phyloP scores from a whole-genome alignment of 1,140 invertebrate species.

The Drosophila elegans region DNA sequence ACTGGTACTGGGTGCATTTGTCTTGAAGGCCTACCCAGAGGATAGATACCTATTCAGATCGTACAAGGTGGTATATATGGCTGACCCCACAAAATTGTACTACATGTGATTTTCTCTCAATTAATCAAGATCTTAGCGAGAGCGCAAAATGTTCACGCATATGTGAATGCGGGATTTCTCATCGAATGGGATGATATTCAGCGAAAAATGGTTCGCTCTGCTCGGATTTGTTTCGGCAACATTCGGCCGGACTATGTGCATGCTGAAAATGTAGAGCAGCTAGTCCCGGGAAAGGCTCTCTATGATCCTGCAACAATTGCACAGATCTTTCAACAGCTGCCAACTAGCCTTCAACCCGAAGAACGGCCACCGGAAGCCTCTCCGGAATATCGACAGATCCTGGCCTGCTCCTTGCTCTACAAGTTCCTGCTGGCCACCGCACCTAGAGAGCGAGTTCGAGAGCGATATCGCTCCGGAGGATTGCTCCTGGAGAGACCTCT shows the following conservation, averaged over 20 bases:
- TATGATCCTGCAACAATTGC: constrained; percentile 66
- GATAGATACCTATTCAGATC: constrained; percentile 63
- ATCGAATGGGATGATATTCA: constrained; percentile 71
- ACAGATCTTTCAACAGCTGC: constrained; percentile 51
- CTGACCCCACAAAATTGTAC: no score
- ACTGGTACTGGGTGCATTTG: constrained; percentile 65
- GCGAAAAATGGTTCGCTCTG: constrained; percentile 66
- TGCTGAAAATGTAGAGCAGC: constrained; percentile 88
- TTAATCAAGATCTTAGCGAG: constrained; percentile 87
- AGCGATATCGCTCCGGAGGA: constrained; percentile 85
- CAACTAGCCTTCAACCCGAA: constrained; percentile 26
- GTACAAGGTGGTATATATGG: constrained; percentile 86
- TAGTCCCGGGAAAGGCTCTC: constrained; percentile 86
- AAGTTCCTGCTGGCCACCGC: constrained; percentile 87
- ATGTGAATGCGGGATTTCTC: constrained; percentile 92
- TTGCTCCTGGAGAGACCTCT: constrained; percentile 88
- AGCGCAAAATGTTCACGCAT: constrained; percentile 92
- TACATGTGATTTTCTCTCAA: no score
- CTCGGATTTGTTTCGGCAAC: constrained; percentile 87
- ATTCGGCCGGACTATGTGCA: constrained; percentile 90
- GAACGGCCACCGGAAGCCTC: constrained; percentile 87
- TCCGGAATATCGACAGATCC: constrained; percentile 87
- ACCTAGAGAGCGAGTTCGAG: constrained; percentile 63
- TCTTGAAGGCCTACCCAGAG: constrained; percentile 61
- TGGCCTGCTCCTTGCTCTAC: constrained; percentile 89